phyloP scores from a whole-genome alignment of 2,888 invertebrate species.

The Eupithecia inturbata region DNA sequence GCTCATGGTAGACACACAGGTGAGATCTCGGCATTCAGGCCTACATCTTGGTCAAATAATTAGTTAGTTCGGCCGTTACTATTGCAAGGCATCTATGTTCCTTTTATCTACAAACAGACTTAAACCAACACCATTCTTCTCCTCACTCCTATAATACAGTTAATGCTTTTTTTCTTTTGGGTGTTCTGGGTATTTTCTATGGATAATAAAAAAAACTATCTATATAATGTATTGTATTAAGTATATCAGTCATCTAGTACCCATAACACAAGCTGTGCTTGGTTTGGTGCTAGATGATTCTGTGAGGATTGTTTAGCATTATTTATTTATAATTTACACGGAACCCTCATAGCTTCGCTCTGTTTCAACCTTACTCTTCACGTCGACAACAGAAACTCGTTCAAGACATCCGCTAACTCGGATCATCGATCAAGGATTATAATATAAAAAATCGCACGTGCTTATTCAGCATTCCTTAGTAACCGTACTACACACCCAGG shows the following conservation, averaged over 20 bases:
- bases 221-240: no score
- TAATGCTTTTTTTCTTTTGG: background rate
- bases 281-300: no score
- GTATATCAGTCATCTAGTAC: no score
- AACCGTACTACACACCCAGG: constrained; percentile 14
- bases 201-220: no score
- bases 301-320: no score
- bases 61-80: background rate
- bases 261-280: no score
- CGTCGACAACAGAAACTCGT: constrained; percentile 17
- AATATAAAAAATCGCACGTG: constrained; percentile 34
- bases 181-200: no score
- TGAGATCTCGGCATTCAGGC: no score
- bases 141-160: background rate
- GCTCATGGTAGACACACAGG: no score
- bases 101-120: background rate
- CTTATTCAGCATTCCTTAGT: constrained; percentile 32
- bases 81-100: background rate
- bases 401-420: constrained; percentile 18
- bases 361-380: background rate
- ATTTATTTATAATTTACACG: no score
- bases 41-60: background rate
- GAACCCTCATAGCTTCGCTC: background rate
- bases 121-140: background rate
- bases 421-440: constrained; percentile 23